Conservation (phyloP, 2,113 vertebrate species). For the Thalassarche chlororhynchos region DNA sequence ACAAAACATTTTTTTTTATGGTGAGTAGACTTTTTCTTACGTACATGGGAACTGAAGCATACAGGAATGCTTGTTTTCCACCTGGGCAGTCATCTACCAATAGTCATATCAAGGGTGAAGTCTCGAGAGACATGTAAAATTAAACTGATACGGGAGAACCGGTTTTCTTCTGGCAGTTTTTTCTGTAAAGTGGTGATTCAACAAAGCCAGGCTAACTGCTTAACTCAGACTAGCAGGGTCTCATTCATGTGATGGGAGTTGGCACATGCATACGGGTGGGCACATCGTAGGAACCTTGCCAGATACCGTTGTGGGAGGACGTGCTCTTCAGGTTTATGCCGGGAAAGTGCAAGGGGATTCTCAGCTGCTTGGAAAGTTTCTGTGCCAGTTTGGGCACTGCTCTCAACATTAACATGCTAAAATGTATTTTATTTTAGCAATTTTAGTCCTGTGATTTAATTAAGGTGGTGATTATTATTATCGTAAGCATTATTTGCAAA, state of each 20-base stretch:
- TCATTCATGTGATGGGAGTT: not conserved
- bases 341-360: not conserved
- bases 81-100: not conserved
- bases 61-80: not conserved
- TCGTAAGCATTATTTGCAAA: not conserved
- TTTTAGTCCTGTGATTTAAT: not conserved
- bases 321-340: not conserved
- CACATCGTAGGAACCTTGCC: not conserved
- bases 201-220: not conserved
- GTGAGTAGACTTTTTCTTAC: not conserved
- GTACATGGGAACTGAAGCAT: not conserved
- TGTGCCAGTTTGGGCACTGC: not conserved
- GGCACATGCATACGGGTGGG: not conserved
- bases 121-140: not conserved
- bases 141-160: not conserved
- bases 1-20: not conserved
- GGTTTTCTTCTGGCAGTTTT: not conserved
- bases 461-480: not conserved
- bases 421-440: not conserved
- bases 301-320: not conserved
- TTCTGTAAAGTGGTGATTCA: not conserved
- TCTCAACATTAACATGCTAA: not conserved
- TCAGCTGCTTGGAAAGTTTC: not conserved
- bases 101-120: not conserved
- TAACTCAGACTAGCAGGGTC: not conserved